Base-by-base conservation (phyloP, 2,797 vertebrate species). In the Picus viridis region DNA sequence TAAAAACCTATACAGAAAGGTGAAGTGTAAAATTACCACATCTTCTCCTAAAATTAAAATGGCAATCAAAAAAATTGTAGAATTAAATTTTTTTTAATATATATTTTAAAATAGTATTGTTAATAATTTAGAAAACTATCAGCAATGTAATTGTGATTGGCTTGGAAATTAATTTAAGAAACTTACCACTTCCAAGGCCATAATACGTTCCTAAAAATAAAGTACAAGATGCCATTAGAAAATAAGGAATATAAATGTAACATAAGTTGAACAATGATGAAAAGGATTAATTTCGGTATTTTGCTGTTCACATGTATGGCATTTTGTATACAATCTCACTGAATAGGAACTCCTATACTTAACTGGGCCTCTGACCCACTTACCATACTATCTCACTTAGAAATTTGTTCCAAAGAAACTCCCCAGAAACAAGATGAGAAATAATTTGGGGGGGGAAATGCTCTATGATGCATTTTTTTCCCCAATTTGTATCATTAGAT, bases 141-240 rank as follows among this genome's bases (percentile, higher is more conserved):
- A 76, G 34, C 27, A 90, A 53, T 22, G 12, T 36, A 41, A 83
- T 39, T 83, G 63, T 20, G 27, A 94, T 39, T 57, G 58, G 51
- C 83, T 90, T 83, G 67, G 80, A 96, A 69, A 95, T 54, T 29
- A 95, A 79, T 80, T 86, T 84, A 59, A 92, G 72, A 93, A 86
- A 94, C 98, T 98, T 98, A 99, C 99, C 98, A 80, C 97, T 97
- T 99, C 98, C 92, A 99, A 97, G 76, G 98, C 98, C 97, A 98
- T 92, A 67, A 99, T 96, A 78, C 98, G 98, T 69, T 98, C 98
- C 99, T 99, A 97, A 91, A 94, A 97, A 98, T 91, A 94, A 98
- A 94, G 97, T 64, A 98, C 19, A 97, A 92, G 83, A 81, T 6
- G 68, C 16, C 80, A 85, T 93, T 90, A 97, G 79, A 95, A 96